A percentile compares a stretch with the other conserved stretches of the same genome.
These are phyloP conservation scores for Anguilla rostrata DNA, from an alignment of 2,113 vertebrate genomes.

Conservation along the genomic window DNA sequence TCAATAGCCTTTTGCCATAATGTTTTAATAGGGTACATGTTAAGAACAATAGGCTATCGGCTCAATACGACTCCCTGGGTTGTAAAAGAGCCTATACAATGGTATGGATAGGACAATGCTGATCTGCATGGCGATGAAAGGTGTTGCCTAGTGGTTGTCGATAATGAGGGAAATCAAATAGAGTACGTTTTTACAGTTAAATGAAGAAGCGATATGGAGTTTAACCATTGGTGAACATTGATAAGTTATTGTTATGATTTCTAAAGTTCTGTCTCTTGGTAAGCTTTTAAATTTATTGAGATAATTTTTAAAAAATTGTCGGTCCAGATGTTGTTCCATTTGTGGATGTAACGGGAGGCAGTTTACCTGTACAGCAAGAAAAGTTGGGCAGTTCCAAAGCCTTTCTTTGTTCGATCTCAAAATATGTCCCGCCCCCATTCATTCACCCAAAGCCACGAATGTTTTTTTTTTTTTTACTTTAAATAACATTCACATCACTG, in stretches of 20 bases:
- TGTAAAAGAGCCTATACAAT: neutral
- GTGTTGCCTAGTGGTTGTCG: neutral
- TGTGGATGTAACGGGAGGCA: constrained; percentile 13
- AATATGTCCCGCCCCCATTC: constrained; percentile 56
- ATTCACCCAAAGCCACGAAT: constrained; percentile 13
- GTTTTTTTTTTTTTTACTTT: neutral
- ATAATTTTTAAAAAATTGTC: neutral
- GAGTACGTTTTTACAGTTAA: neutral
- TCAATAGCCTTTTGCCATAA: neutral
- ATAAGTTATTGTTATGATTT: neutral
- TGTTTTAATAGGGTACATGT: neutral
- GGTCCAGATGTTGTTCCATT: neutral
- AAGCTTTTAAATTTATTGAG: neutral
- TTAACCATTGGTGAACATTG: neutral
- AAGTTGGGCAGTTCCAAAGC: neutral
- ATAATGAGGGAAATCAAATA: neutral
- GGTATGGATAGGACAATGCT: neutral
- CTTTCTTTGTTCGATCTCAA: constrained; percentile 58
- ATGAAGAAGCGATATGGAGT: neutral
- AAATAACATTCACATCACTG: neutral
- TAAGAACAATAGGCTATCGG: neutral
- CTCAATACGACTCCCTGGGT: neutral
- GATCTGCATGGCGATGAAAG: neutral
- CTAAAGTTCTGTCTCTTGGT: neutral
- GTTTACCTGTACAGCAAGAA: constrained; percentile 14